Evolutionary conservation across 2,888 invertebrate species (phyloP).

Genomic region (Tryphoninae sp.): DNA sequence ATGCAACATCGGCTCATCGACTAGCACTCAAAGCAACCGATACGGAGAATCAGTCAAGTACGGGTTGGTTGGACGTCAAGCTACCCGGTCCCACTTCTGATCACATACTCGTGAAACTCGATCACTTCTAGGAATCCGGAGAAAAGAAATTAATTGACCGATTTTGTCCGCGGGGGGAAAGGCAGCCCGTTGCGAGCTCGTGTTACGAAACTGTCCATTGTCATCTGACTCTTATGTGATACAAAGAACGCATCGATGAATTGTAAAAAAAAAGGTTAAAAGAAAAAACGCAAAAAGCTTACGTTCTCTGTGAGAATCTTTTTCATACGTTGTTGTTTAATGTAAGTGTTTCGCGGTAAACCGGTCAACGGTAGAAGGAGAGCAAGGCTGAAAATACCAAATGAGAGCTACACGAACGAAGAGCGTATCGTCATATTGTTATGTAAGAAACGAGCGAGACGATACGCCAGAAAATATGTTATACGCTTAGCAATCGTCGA

Average conservation of each 20-base stretch:
- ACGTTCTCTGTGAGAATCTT: constrained; percentile 62
- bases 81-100: constrained; percentile 92
- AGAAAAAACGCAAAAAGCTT: constrained; percentile 31
- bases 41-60: constrained; percentile 91
- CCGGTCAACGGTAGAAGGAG: constrained; percentile 64
- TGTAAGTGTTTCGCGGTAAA: constrained; percentile 55
- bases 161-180: not conserved
- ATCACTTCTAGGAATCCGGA: constrained; percentile 87
- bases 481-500: constrained; percentile 53
- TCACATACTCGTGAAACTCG: constrained; percentile 94
- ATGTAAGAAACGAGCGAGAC: constrained; percentile 5
- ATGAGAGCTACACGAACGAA: constrained; percentile 60
- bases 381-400: constrained; percentile 72
- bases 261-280: constrained; percentile 15
- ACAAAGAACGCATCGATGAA: constrained; percentile 25
- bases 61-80: constrained; percentile 93
- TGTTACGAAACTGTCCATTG: constrained; percentile 18
- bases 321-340: constrained; percentile 55
- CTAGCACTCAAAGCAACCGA: constrained; percentile 91
- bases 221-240: constrained; percentile 43
- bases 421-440: constrained; percentile 31
- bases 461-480: constrained; percentile 28
- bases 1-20: constrained; percentile 89
- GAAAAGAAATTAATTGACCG: constrained; percentile 15
- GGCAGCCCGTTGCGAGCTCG: not conserved